A percentile compares a stretch with the other conserved stretches of the same genome.
Conservation (phyloP, 2,888 invertebrate genomes). For the Cistogaster globosa region DNA sequence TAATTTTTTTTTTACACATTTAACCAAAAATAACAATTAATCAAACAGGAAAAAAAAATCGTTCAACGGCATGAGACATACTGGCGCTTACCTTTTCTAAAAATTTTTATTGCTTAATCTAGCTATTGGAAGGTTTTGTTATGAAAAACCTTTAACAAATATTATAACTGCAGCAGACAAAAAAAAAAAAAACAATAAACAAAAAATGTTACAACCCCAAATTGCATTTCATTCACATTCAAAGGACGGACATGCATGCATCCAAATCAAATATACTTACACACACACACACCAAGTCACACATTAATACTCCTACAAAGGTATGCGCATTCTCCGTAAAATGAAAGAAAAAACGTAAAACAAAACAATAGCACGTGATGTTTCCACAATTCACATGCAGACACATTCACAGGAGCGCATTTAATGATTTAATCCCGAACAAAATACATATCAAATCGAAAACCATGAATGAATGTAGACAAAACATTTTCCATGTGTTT, state of each 20-base stretch:
- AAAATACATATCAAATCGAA: conserved; percentile 38
- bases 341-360: conserved; percentile 27
- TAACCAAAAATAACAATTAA: conserved; percentile 4
- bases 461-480: conserved; percentile 44
- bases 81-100: conserved; percentile 62
- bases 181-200: conserved; percentile 40
- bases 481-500: background rate
- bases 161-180: conserved; percentile 28
- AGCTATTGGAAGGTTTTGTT: conserved; percentile 62
- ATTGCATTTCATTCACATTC: conserved; percentile 51
- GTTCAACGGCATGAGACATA: conserved; percentile 54
- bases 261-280: too few relatives aligned
- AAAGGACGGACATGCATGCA: conserved; percentile 45
- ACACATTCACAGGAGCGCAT: conserved; percentile 2
- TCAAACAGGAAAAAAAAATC: background rate
- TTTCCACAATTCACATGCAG: conserved; percentile 38
- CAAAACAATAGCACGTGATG: conserved; percentile 67
- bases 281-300: too few relatives aligned
- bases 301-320: conserved; percentile 14
- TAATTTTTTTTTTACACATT: background rate
- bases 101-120: conserved; percentile 38
- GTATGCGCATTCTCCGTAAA: conserved; percentile 65
- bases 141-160: conserved; percentile 46
- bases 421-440: conserved; percentile 21
- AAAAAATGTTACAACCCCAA: conserved; percentile 57